Evolutionary conservation across 2,797 vertebrate genomes (phyloP), one percentile per base, ranked within the genome.

Genomic region (Falco novaeseelandiae): DNA sequence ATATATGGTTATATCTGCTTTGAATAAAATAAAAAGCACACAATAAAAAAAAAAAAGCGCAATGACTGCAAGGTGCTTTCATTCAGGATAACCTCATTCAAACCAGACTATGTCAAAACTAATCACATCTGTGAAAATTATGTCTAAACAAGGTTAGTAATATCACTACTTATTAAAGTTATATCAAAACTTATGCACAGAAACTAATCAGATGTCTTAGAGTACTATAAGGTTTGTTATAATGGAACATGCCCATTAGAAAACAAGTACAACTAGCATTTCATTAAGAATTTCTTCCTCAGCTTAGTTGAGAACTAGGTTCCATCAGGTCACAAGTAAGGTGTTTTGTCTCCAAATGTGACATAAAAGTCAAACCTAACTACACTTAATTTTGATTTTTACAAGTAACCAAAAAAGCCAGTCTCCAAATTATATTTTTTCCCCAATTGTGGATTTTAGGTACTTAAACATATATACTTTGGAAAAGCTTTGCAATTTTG

Each of bases 401-500:
- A 61, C 61, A 88, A 58, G 32, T 11, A 72, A 40, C 3, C 9
- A 46, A 72, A 21, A 69, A 74, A 62, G 6, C n/a, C 16, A 58
- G 20, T 48, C 20, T 67, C 16, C 23, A 51, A 4, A 6, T 49
- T 10, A 40, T 40, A 19, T 46, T 82, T 73, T 58, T 25, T 36
- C 15, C 12, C 22, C n/a, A 14, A 7, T 73, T 55, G 25, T 27
- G 7, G 21, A 16, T 84, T 26, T 77, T 51, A 52, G 18, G 6
- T 52, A 71, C 6, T 74, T 54, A 49, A 0, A 0, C 8, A 44
- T 51, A 55, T 3, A 8, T 61, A 63, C 30, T 48, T 62, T 34
- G 58, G 23, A 87, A 91, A 25, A 85, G 23, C 8, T 85, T 38
- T 71, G 17, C 49, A 93, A 4, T 9, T 5, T 8, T 6, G 9